Evolutionary conservation across 2,888 invertebrate species (phyloP), one percentile per base, ranked within the genome.

Genomic region (Lasius platythorax): DNA sequence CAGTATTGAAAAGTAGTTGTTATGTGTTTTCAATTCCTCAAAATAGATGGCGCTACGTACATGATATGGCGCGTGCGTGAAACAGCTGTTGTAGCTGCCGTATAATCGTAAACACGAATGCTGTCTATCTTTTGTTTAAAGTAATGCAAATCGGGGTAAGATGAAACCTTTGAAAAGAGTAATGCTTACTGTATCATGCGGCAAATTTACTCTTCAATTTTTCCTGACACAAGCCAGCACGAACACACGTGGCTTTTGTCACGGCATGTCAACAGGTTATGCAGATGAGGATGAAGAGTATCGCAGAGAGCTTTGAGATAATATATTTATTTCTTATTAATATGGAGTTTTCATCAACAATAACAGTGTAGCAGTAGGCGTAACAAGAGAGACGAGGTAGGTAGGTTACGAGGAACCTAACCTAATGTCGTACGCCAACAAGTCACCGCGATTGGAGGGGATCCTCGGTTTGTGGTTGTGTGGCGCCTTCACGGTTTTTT

Each of bases 241-340:
- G 23, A 37, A 37, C 5, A 37, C 37, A 37, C 37, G 37, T 37
- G 37, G 3, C 0, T 37, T 37, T 5, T 37, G 37, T 37, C 37
- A 37, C 37, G 5, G 2, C 3, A 33, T 37, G 37, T 30, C 12
- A 11, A 61, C 15, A 8, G 18, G 9, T 30, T 63, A 18, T 18
- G 63, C n/a, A n/a, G 67, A 56, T 9, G 61, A 43, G 43, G 61
- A 23, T 28, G n/a, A 28, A 15, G 18, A 15, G 15, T 12, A 50
- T n/a, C n/a, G 5, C 2, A 37, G 9, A 64, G 28, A n/a, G 12
- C 43, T 90, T 94, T 94, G 93, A 94, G 95, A 94, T 93, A 94
- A 95, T 94, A 94, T 94, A 95, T 94, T 95, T 95, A 94, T 94
- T 95, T 94, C 91, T 94, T 94, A 93, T 92, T 94, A 94, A 93